Percentiles rank a stretch among this genome's conserved stretches.
These are phyloP conservation scores for Poeciliopsis gracilis DNA, from an alignment of 2,797 vertebrate genomes.

Conservation along the genomic window DNA sequence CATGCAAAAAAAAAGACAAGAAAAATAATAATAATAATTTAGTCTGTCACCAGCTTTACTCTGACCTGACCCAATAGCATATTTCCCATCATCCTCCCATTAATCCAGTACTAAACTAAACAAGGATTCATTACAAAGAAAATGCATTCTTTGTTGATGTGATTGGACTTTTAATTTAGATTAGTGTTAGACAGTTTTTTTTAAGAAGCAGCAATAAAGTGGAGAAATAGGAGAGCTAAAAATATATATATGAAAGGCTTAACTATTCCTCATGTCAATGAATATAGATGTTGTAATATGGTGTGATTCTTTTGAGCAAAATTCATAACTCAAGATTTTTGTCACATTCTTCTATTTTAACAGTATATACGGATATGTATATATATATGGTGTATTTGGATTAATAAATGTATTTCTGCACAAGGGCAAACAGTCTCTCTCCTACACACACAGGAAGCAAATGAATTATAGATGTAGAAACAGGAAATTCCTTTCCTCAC, in stretches of 20 bases:
- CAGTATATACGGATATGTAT: neutral
- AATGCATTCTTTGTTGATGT: neutral
- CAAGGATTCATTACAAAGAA: neutral
- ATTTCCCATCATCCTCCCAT: neutral
- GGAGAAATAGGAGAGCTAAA: neutral
- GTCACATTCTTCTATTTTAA: neutral
- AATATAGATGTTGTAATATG: too few relatives aligned
- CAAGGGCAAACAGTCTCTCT: slow-evolving; percentile 10
- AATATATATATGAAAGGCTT: neutral
- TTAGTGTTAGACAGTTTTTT: too few relatives aligned
- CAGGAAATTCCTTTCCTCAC: slow-evolving; percentile 81
- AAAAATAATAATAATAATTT: neutral
- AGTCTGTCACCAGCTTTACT: neutral
- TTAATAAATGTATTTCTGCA: slow-evolving; percentile 33
- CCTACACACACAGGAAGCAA: slow-evolving; percentile 64
- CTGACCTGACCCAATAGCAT: neutral
- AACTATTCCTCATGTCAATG: neutral
- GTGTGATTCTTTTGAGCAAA: neutral
- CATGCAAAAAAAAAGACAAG: neutral
- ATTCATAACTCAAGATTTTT: neutral
- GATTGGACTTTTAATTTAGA: neutral
- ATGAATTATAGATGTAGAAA: slow-evolving; percentile 85
- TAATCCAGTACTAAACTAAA: neutral
- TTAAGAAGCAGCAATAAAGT: neutral
- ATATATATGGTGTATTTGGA: slow-evolving; percentile 6